A percentile compares a stretch with the other conserved stretches of the same genome.
These are phyloP conservation scores for Sialia sialis DNA, from an alignment of 2,113 vertebrate species.

Conservation along the genomic window DNA sequence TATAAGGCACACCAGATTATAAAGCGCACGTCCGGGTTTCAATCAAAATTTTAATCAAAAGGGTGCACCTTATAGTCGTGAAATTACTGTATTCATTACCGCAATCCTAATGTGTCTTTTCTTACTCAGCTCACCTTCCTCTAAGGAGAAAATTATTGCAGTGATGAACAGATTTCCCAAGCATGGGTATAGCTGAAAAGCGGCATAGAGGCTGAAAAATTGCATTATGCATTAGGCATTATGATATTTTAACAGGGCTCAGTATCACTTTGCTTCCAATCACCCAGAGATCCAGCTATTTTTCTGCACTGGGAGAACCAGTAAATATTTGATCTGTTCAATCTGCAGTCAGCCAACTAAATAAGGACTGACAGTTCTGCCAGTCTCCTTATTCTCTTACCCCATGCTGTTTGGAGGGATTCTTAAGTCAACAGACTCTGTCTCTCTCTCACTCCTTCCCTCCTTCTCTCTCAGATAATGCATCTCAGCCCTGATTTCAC, in stretches of 20 bases:
- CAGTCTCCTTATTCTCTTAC: constrained; percentile 44
- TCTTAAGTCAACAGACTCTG: constrained; percentile 25
- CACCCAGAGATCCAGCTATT: constrained; percentile 25
- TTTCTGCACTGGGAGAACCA: constrained; percentile 1
- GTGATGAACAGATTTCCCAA: constrained; percentile 3
- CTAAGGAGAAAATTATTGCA: not conserved
- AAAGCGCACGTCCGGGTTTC: too few relatives aligned
- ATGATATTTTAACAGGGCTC: constrained; percentile 20
- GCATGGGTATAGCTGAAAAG: not conserved
- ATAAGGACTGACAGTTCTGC: constrained; percentile 38
- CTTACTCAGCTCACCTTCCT: not conserved
- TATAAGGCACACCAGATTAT: too few relatives aligned
- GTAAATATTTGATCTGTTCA: constrained; percentile 59
- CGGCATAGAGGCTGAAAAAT: not conserved
- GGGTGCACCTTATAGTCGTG: too few relatives aligned
- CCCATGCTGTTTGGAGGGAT: constrained; percentile 27
- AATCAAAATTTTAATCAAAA: too few relatives aligned
- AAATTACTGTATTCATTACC: too few relatives aligned
- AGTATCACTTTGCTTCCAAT: constrained; percentile 6
- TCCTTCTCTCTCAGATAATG: not conserved
- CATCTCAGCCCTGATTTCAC: not conserved
- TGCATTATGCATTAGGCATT: constrained; percentile 38
- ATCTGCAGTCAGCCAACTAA: constrained; percentile 16
- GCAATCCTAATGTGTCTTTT: not conserved
- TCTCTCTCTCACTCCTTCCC: not conserved